Base-by-base conservation (phyloP, 2,888 invertebrate genomes). In the Drosophila demipolita region DNA sequence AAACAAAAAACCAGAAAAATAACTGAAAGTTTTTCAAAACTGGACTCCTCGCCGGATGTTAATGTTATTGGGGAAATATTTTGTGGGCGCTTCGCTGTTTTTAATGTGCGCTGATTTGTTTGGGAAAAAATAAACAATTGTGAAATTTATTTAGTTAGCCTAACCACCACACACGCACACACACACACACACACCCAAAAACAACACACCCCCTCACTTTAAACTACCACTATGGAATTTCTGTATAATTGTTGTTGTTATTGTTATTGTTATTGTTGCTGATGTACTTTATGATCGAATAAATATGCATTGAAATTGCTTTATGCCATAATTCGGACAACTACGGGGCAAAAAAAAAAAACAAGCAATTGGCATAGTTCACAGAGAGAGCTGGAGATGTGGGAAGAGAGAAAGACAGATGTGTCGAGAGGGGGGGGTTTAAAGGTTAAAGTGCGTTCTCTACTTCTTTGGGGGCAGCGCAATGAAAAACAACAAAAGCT, bases 81-180 rank as follows among this genome's bases (percentile, higher is more conserved):
- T 80, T 77, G 75, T 79, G 78, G 80, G 73, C 55, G 83, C 75
- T 78, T 55, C 67, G 88, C 75, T 88, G 80, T 88, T 83, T 85
- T 87, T 77, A 89, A 89, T 83, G 85, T 59, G 45, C 75, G 85
- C 85, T 83, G 86, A 87, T 87, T 87, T 87, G 89, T 86, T 86
- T 88, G 82, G 80, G 75, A 82, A 78, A 86, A 86, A 85, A 85
- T 88, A 85, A 85, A 85, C 85, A 85, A 86, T 87, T 83, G 63
- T 36, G 78, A 76, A 87, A 85, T 85, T 85, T 88, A 85, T 85
- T 85, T 85, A 85, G 88, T 88, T 86, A 75, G 69, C 60, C 66
- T 48, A 54, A 40, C 60, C 60, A 50, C 26, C 33, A 12, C 20
- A 45, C 55, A n/a, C 9, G 1, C 23, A 53, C 35, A 0, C n/a